phyloP scores from a whole-genome alignment of 30 jellyfish, hydroid and myxozoan genomes.

The Rhopilema esculentum region DNA sequence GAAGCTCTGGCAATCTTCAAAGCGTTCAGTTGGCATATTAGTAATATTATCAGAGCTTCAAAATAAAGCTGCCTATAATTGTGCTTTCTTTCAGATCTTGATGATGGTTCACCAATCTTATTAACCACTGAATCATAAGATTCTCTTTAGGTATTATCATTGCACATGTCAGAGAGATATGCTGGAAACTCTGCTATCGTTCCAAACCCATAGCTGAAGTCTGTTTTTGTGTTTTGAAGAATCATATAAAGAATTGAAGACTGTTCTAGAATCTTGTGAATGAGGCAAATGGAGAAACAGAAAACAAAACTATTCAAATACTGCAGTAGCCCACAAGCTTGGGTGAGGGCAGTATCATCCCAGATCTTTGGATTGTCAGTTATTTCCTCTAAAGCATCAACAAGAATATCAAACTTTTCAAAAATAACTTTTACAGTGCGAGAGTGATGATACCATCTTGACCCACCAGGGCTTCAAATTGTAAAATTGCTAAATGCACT shows the following conservation, averaged over 20 bases:
- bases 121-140: background rate
- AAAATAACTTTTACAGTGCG: conserved; percentile 36
- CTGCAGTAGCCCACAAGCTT: conserved; percentile 60
- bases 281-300: conserved; percentile 21
- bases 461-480: conserved; percentile 42
- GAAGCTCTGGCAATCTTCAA: conserved; percentile 40
- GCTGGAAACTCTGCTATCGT: conserved; percentile 14
- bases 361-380: conserved; percentile 38
- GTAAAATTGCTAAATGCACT: conserved; percentile 47
- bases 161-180: conserved; percentile 1
- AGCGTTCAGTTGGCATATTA: conserved; percentile 29
- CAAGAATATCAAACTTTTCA: conserved; percentile 10
- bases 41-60: conserved; percentile 38
- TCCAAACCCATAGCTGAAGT: conserved; percentile 35
- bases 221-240: conserved; percentile 41
- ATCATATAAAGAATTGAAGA: conserved; percentile 30
- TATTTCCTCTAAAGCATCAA: conserved; percentile 33
- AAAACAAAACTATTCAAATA: conserved; percentile 35
- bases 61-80: conserved; percentile 36
- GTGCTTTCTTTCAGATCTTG: conserved; percentile 20
- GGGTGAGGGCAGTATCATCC: conserved; percentile 59
- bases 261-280: conserved; percentile 50
- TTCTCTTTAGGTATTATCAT: conserved; percentile 9
- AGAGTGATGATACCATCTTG: conserved; percentile 61
- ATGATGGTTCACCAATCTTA: conserved; percentile 18